Evolutionary conservation across 2,797 vertebrate genomes (phyloP), one percentile per base, ranked within the genome.

Genomic region (Sebastes itinus): DNA sequence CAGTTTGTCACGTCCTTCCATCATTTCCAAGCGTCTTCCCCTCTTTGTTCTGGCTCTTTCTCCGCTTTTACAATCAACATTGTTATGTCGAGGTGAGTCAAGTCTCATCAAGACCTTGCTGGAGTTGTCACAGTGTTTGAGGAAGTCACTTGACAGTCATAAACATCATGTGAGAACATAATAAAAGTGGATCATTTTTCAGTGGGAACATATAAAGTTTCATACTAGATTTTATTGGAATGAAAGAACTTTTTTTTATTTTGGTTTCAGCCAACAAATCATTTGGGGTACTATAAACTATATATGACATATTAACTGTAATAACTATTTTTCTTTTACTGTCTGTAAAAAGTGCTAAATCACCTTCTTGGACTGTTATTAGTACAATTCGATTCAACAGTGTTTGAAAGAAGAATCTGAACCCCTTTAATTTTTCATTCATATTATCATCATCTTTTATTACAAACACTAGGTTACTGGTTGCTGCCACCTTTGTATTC

Each of bases 141-240:
- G 78, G 78, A 52, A 52, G 66, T 73, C 76, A 63, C 79, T 81
- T 54, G 70, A 72, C 60, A 74, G 71, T 73, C 72, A 55, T 83
- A 77, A 30, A 80, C 56, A 49, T 85, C 68, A 61, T 27, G 64
- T 10, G 32, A 54, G 32, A 54, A 84, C 61, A 59, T 38, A 27
- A 61, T 82, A 72, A 87, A 78, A 68, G 25, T 49, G 30, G 55
- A 71, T 78, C 58, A 56, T 81, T 70, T 88, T 81, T 76, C 55
- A 42, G 65, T 20, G 63, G 65, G 66, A 78, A 61, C 3, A 6
- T 72, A 33, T 78, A 73, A 82, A 69, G 38, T 77, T 76, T 84
- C 46, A 70, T 27, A 23, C 18, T 30, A 2, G n/a, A 38, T 76
- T 88, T 79, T 77, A 83, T 72, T 72, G 55, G 60, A 65, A 65